A percentile compares a stretch with the other conserved stretches of the same genome.
phyloP scores from a whole-genome alignment of 2,113 vertebrate genomes.

The Laterallus jamaicensis region DNA sequence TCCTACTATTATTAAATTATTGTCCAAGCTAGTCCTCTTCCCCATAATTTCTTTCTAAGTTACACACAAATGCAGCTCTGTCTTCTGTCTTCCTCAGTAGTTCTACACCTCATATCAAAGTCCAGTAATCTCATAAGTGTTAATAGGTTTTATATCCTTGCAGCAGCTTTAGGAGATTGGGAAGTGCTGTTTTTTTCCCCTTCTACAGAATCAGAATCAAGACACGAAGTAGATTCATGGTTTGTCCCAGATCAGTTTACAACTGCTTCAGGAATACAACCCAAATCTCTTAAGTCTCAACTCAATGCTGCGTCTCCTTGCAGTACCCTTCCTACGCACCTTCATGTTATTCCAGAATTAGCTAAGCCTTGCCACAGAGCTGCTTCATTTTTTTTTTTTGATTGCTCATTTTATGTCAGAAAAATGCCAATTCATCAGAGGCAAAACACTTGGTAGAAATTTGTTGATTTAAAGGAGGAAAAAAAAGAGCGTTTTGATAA shows the following conservation, averaged over 20 bases:
- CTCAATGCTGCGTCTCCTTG: background rate
- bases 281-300: conserved; percentile 30
- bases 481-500: conserved; percentile 26
- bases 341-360: conserved; percentile 58
- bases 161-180: background rate
- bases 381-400: conserved; percentile 47
- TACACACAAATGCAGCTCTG: conserved; percentile 13
- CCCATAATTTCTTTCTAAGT: conserved; percentile 43
- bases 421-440: conserved; percentile 68
- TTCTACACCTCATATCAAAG: conserved; percentile 15
- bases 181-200: background rate
- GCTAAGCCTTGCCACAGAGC: conserved; percentile 50
- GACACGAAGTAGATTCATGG: background rate
- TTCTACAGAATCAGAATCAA: conserved; percentile 17
- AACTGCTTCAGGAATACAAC: conserved; percentile 38
- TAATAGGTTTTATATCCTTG: conserved; percentile 39
- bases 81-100: conserved; percentile 17
- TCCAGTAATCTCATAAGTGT: background rate
- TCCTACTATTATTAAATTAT: conserved; percentile 52
- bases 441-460: conserved; percentile 40
- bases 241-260: conserved; percentile 22
- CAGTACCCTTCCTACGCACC: conserved; percentile 63
- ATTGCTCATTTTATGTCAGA: conserved; percentile 54
- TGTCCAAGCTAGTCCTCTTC: conserved; percentile 30
- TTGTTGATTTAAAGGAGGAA: conserved; percentile 42